Conservation (phyloP, 2,797 vertebrate genomes). For the Myotis daubentonii region DNA sequence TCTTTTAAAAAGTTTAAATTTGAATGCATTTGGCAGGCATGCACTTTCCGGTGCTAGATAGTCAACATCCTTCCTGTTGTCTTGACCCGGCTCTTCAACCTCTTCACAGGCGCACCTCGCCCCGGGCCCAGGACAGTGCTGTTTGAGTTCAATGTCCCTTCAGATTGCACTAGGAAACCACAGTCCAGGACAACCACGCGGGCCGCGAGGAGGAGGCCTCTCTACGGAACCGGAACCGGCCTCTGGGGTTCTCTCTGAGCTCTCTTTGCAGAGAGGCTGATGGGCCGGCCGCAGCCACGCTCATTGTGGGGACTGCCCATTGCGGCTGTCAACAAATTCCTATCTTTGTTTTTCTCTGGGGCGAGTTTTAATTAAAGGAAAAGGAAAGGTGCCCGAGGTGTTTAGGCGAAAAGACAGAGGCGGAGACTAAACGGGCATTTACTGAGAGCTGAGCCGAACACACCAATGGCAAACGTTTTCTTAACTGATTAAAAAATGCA, state of each 20-base stretch:
- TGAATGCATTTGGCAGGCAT: background rate
- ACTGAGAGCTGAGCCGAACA: background rate
- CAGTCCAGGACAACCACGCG: background rate
- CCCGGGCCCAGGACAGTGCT: background rate
- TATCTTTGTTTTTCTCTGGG: background rate
- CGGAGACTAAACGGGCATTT: background rate
- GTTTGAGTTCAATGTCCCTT: background rate
- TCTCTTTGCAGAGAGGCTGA: background rate
- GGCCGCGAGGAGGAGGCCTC: background rate
- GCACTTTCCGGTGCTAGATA: background rate
- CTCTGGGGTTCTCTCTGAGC: background rate
- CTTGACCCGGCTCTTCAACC: background rate
- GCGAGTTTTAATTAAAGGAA: background rate
- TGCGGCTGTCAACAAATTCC: background rate
- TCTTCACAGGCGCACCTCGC: background rate
- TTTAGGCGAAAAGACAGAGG: background rate
- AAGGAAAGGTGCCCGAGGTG: background rate
- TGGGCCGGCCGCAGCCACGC: background rate
- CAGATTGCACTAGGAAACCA: background rate
- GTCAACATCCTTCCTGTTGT: background rate
- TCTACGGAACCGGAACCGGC: too few relatives aligned
- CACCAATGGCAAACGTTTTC: background rate
- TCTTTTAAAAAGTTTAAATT: background rate
- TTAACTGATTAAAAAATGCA: conserved; percentile 1
- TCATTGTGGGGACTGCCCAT: background rate